phyloP scores from a whole-genome alignment of 2,113 vertebrate genomes.

The cattle (Bos taurus) region DNA sequence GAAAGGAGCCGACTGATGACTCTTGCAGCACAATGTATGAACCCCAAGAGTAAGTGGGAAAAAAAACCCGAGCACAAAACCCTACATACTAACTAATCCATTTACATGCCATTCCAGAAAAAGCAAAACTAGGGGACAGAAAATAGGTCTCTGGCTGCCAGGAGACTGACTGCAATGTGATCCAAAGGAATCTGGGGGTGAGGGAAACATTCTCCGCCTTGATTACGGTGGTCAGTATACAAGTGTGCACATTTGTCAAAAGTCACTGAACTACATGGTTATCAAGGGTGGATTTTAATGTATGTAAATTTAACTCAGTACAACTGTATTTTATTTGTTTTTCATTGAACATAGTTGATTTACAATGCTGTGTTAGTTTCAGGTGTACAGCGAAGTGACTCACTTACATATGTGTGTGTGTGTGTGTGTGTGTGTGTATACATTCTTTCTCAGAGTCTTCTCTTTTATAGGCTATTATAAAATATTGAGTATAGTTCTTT shows the following conservation, averaged over 20 bases:
- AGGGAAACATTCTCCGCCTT: rapidly evolving
- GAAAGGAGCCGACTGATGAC: background rate
- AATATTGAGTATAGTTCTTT: background rate
- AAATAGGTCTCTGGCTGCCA: too few species aligned
- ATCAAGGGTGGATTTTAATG: background rate
- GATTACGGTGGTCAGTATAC: rapidly evolving
- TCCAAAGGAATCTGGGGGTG: rapidly evolving
- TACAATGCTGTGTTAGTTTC: background rate
- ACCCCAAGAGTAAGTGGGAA: background rate
- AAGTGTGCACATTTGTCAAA: background rate
- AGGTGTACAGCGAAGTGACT: background rate
- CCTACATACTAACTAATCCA: rapidly evolving
- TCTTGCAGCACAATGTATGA: rapidly evolving
- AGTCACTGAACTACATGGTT: background rate
- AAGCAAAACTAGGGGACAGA: background rate
- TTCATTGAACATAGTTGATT: background rate
- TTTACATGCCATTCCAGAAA: background rate
- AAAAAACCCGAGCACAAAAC: rapidly evolving
- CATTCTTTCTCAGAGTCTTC: background rate
- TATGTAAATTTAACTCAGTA: background rate
- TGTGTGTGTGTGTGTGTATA: rapidly evolving
- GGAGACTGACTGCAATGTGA: background rate
- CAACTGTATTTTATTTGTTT: background rate
- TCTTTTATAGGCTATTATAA: background rate
- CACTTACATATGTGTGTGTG: background rate